phyloP scores from a whole-genome alignment of 2,888 invertebrate species.

The Hydraecia micacea region DNA sequence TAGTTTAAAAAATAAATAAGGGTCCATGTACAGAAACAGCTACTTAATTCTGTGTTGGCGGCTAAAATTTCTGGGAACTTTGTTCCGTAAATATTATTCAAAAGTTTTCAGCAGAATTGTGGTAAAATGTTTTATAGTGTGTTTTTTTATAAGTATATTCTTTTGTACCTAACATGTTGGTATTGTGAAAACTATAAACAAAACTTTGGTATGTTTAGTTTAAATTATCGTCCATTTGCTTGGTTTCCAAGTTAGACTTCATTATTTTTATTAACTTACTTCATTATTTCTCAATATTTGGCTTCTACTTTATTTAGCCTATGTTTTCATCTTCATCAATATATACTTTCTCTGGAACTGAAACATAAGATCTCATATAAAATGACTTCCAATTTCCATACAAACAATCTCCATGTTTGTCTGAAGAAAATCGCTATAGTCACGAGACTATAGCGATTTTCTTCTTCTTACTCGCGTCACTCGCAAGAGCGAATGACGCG shows the following conservation, averaged over 20 bases:
- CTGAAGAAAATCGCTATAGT: constrained; percentile 39
- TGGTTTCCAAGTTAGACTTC: neutral
- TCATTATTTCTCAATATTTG: neutral
- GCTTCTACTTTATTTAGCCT: accelerated
- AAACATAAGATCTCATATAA: neutral
- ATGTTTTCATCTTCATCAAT: neutral
- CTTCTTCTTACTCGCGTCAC: too few species aligned
- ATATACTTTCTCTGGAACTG: neutral
- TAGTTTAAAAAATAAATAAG: constrained; percentile 51
- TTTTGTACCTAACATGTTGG: neutral
- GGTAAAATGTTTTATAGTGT: constrained; percentile 3
- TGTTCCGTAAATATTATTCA: constrained; percentile 23
- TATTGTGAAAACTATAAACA: too few species aligned
- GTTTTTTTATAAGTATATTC: neutral
- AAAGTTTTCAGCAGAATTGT: constrained; percentile 20
- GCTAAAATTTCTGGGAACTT: constrained; percentile 16
- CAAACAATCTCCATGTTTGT: constrained; percentile 32
- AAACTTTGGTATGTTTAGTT: neutral
- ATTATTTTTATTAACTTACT: neutral
- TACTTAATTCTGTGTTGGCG: constrained; percentile 31
- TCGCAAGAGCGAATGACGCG: constrained; percentile 67
- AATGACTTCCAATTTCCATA: constrained; percentile 34
- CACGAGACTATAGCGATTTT: too few species aligned
- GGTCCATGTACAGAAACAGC: constrained; percentile 4
- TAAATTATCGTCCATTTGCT: neutral